Base-by-base conservation (phyloP, 2,888 invertebrate genomes). In the Kuschelorhynchus macadamiae region DNA sequence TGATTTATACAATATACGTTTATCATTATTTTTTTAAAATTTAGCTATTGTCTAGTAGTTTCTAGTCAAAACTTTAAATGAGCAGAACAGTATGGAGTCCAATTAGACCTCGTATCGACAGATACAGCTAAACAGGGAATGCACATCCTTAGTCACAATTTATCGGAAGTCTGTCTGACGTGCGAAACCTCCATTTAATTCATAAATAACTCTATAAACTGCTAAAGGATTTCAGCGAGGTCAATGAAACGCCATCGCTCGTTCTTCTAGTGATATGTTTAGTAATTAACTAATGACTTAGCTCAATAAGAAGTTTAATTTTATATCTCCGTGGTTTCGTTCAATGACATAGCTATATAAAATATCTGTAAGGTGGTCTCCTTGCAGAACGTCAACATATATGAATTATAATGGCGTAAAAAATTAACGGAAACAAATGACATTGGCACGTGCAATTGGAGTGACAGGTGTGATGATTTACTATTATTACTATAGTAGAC, bases 131-230 rank as follows among this genome's bases (percentile, higher is more conserved):
- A n/a, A n/a, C n/a, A n/a, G n/a, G n/a, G n/a, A n/a, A n/a, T n/a
- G n/a, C n/a, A n/a, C n/a, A n/a, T n/a, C n/a, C 12, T 8, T 36
- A 36, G 36, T 36, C 4, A 36, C 12, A 36, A 36, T 8, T 36
- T n/a, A 36, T 25, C 25, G 25, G 3, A 25, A 25, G 7, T 7
- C 20, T n/a, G 17, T 17, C 16, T 17, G 1, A n/a, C 14, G 16
- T 47, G 59, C 47, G 33, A 59, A 59, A 47, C 17, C 36, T 47
- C 59, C 36, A 46, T 30, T 46, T 47, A 47, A 59, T 59, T 59
- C 59, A 46, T 59, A 59, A 59, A 47, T 59, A 59, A 47, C 59
- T 59, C 36, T 47, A 59, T 59, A 59, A 59, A 59, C 46, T 44
- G 33, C 47, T 49, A 59, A 46, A 56, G 47, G 47, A 42, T 59